These are phyloP conservation scores for Hydractinia symbiolongicarpus DNA, from an alignment of 30 jellyfish, hydroid and myxozoan species.

Conservation along the genomic window DNA sequence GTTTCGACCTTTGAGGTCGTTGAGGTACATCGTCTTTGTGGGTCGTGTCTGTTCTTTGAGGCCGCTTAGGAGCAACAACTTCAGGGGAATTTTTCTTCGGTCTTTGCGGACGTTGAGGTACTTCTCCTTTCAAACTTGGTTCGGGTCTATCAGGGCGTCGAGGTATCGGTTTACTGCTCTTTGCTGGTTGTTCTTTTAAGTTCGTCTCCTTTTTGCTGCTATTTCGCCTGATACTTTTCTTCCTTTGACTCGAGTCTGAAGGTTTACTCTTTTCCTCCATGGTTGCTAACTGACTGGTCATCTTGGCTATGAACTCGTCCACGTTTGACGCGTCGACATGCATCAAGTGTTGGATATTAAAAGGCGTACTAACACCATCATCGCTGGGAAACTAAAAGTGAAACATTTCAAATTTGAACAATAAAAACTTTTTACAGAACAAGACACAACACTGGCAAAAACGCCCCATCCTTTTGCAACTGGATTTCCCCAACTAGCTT, in stretches of 20 bases:
- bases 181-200: too few species aligned
- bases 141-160: too few species aligned
- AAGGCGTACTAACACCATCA: constrained; percentile 83
- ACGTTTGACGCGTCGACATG: constrained; percentile 87
- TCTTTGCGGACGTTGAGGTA: too few species aligned
- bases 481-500: too few species aligned
- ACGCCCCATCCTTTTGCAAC: too few species aligned
- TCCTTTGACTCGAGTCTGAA: neutral
- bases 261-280: neutral
- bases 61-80: constrained; percentile 23
- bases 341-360: constrained; percentile 82
- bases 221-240: neutral
- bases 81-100: neutral
- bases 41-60: constrained; percentile 4
- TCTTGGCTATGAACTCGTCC: constrained; percentile 77
- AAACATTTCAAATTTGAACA: neutral
- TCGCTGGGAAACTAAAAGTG: neutral
- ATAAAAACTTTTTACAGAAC: neutral
- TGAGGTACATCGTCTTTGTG: neutral
- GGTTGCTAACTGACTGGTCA: constrained; percentile 41
- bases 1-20: neutral
- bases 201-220: neutral
- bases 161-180: too few species aligned
- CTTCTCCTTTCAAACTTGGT: too few species aligned
- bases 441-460: too few species aligned